Base-by-base conservation (phyloP, 1,140 invertebrate genomes). In the Caerostris darwini region DNA sequence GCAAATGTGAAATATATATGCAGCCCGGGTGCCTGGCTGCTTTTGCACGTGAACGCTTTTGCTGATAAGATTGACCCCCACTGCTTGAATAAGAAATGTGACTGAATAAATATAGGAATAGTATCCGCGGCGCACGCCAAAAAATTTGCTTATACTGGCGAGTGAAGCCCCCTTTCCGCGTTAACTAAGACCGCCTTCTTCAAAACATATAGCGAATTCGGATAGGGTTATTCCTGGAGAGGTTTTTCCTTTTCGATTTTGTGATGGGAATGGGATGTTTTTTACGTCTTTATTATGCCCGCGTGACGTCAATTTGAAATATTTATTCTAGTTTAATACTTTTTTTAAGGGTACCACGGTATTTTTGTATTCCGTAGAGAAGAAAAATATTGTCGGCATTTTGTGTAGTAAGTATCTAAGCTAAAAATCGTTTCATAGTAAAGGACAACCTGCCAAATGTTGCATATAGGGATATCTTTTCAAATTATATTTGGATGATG, bases 61-160 rank as follows among this genome's bases (percentile, higher is more conserved):
- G n/a, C 83, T 93, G 92, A 93, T 93, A 93, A 93, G 92, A 93
- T 93, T 86, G 92, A 93, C 92, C 92, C 58, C 59, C 82, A 83
- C 92, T 93, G 92, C 92, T 93, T 93, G 92, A 93, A 93, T 93
- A 93, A 93, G 92, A 87, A 87, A 93, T 87, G 92, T 87, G 64
- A 71, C 91, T 86, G 92, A 93, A 93, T 93, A 93, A 93, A 93
- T 93, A 87, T 69, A 87, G 7, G 64, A 17, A 57, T 58, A 54
- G 92, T 81, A 91, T 56, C 89, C 90, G 17, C 7, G 19, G 61
- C 56, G 90, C 90, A 82, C 69, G 71, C 67, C 61, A n/a, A 17
- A 90, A n/a, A 91, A 91, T 91, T 91, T 81, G 90, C 69, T 82
- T 58, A 77, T 71, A 59, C 50, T 58, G 12, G 61, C 87, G 50